These are phyloP conservation scores for Macroramphosus scolopax DNA, from an alignment of 2,797 vertebrate species.

Conservation along the genomic window DNA sequence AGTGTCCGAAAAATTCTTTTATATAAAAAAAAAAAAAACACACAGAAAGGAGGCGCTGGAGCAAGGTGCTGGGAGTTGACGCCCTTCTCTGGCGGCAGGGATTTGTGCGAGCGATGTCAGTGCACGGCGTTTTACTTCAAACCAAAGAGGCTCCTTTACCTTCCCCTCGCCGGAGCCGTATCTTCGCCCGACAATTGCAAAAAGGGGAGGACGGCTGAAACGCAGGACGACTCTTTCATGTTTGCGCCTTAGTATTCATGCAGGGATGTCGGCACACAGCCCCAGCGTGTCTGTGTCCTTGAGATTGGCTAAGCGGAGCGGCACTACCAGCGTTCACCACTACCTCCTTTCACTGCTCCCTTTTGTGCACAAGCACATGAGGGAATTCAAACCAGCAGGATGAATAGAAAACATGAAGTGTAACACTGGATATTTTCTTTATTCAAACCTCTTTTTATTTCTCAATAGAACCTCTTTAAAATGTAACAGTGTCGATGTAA, in stretches of 20 bases:
- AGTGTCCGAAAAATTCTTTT: too few species aligned
- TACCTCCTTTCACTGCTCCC: constrained; percentile 48
- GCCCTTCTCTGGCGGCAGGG: constrained; percentile 26
- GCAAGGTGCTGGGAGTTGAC: constrained; percentile 43
- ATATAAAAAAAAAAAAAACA: constrained; percentile 50
- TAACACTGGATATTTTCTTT: constrained; percentile 38
- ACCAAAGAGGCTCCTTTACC: constrained; percentile 49
- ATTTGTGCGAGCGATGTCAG: constrained; percentile 40
- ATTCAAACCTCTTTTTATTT: too few species aligned
- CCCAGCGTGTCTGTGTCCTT: constrained; percentile 72
- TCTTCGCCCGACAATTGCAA: constrained; percentile 56
- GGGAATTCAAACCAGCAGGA: constrained; percentile 45
- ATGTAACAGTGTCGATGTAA: too few species aligned
- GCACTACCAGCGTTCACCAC: constrained; percentile 39
- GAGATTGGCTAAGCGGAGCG: constrained; percentile 70
- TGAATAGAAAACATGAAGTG: constrained; percentile 40
- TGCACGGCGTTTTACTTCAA: constrained; percentile 54
- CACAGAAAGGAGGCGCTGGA: too few species aligned
- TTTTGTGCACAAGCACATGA: constrained; percentile 25
- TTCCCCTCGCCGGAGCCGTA: constrained; percentile 45
- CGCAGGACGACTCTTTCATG: constrained; percentile 63
- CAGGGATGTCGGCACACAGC: constrained; percentile 59
- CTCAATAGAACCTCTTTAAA: too few species aligned
- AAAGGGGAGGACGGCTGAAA: constrained; percentile 55
- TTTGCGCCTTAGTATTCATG: constrained; percentile 71